These are phyloP conservation scores for Dynastes tityus DNA, from an alignment of 2,888 invertebrate species.

Conservation along the genomic window DNA sequence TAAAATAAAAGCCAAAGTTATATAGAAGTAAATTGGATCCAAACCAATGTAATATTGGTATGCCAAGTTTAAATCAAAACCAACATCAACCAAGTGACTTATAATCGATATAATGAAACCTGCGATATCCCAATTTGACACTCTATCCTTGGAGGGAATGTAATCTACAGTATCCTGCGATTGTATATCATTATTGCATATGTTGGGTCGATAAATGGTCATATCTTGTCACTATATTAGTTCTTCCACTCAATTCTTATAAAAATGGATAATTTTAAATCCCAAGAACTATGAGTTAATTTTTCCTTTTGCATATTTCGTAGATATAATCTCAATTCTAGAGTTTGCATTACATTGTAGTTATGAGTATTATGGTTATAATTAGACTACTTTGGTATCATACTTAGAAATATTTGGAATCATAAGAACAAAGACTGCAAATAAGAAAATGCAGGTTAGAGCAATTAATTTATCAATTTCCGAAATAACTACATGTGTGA, in stretches of 20 bases:
- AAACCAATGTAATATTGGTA: conserved; percentile 75
- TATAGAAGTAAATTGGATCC: conserved; percentile 76
- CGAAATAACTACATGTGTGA: no score
- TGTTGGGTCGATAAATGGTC: conserved; percentile 62
- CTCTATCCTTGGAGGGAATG: conserved; percentile 75
- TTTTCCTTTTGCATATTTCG: not conserved
- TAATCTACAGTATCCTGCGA: conserved; percentile 71
- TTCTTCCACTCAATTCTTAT: not conserved
- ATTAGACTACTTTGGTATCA: conserved; percentile 7
- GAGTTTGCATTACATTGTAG: not conserved
- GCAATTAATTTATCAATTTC: no score
- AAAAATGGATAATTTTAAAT: not conserved
- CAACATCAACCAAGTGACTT: conserved; percentile 80
- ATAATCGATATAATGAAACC: conserved; percentile 79
- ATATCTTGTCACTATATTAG: conserved; percentile 25
- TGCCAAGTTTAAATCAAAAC: conserved; percentile 81
- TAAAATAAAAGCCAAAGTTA: conserved; percentile 81
- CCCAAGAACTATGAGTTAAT: conserved; percentile 1
- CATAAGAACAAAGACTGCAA: not conserved
- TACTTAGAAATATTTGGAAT: conserved; percentile 6
- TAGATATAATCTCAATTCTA: not conserved
- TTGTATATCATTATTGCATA: conserved; percentile 65
- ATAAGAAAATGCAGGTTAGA: no score
- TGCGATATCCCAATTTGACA: conserved; percentile 77
- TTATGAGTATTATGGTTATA: conserved; percentile 12